Percentiles rank a stretch among this genome's conserved stretches.
phyloP scores from a whole-genome alignment of 2,888 invertebrate species.

The Norana najaformis region DNA sequence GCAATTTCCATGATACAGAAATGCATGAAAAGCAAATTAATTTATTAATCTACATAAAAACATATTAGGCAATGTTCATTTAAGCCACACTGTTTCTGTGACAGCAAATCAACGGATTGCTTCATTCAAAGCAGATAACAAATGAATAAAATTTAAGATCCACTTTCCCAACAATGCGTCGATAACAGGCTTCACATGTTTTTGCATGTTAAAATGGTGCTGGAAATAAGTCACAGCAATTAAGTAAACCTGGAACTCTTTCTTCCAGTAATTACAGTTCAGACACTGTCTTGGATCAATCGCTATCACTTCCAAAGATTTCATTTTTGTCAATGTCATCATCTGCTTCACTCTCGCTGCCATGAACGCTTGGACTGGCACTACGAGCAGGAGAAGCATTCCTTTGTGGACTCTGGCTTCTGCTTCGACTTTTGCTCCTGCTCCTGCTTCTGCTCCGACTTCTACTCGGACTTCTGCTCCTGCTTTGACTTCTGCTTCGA shows the following conservation, averaged over 20 bases:
- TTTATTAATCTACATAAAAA: too few species aligned
- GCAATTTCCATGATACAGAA: background rate
- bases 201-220: background rate
- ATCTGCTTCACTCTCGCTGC: slow-evolving; percentile 53
- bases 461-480: background rate
- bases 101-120: background rate
- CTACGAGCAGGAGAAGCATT: slow-evolving; percentile 36
- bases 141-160: background rate
- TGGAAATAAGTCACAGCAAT: background rate
- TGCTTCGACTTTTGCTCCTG: slow-evolving; percentile 17
- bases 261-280: background rate
- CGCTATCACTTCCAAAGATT: slow-evolving; percentile 51
- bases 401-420: background rate
- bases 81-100: background rate
- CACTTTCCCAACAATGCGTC: background rate
- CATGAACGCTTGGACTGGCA: slow-evolving; percentile 44
- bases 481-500: background rate
- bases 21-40: too few species aligned
- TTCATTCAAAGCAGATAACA: background rate
- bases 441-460: background rate
- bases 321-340: slow-evolving; percentile 57
- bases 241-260: background rate
- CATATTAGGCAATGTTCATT: too few species aligned
- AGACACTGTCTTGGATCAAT: background rate
- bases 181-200: background rate